phyloP scores from a whole-genome alignment of 2,888 invertebrate genomes.

The Maniola hyperantus region DNA sequence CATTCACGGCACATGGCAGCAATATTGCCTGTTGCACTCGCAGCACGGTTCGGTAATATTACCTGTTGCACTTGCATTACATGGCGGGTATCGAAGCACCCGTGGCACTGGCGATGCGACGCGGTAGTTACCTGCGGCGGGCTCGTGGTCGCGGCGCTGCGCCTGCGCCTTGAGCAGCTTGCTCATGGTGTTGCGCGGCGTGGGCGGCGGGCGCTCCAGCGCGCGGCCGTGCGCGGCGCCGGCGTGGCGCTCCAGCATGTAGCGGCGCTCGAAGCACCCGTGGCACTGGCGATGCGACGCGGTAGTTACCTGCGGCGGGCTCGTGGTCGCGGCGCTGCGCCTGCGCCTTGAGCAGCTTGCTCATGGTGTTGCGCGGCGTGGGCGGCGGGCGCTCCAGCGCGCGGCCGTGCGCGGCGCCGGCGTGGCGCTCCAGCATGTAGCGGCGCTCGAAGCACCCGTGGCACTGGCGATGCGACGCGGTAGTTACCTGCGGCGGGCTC shows the following conservation, averaged over 20 bases:
- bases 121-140: constrained; percentile 1
- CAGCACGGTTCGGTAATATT: no score
- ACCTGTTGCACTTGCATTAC: no score
- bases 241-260: constrained; percentile 76
- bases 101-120: constrained; percentile 19
- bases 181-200: constrained; percentile 79
- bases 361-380: constrained; percentile 78
- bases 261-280: constrained; percentile 72
- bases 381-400: constrained; percentile 74
- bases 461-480: constrained; percentile 45
- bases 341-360: constrained; percentile 78
- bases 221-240: constrained; percentile 67
- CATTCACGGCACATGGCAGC: no score
- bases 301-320: constrained; percentile 16
- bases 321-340: constrained; percentile 46
- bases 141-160: constrained; percentile 43
- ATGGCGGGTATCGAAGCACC: constrained; percentile 70
- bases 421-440: constrained; percentile 76
- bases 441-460: constrained; percentile 71
- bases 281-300: not conserved
- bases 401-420: constrained; percentile 66
- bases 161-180: constrained; percentile 77
- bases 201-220: constrained; percentile 73
- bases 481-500: constrained; percentile 28
- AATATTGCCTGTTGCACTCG: no score